Conservation (phyloP, 1,140 invertebrate genomes). For the Proctacanthus coquilletti region DNA sequence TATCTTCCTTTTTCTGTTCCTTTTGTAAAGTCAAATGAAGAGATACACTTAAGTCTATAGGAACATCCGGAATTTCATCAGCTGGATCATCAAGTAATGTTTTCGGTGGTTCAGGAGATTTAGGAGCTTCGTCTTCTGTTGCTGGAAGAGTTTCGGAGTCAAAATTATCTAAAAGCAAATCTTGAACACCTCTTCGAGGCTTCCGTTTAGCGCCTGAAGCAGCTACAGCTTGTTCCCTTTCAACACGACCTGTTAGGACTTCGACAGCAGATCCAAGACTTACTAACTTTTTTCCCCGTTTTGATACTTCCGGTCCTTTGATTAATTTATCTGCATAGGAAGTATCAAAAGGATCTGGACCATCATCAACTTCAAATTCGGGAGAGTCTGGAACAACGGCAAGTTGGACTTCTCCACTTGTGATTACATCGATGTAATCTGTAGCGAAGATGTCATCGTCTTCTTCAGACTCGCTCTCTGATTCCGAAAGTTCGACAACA, state of each 20-base stretch:
- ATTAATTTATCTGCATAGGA: conserved; percentile 72
- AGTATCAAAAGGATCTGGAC: conserved; percentile 72
- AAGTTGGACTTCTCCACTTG: conserved; percentile 70
- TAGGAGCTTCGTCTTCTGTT: conserved; percentile 19
- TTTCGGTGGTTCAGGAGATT: conserved; percentile 29
- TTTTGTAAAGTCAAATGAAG: conserved; percentile 38
- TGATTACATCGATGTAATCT: conserved; percentile 67
- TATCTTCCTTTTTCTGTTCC: conserved; percentile 25
- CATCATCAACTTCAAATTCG: conserved; percentile 47
- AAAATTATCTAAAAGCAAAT: conserved; percentile 52
- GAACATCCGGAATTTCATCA: conserved; percentile 41
- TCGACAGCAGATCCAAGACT: conserved; percentile 71
- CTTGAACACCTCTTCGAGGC: conserved; percentile 41
- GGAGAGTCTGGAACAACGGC: conserved; percentile 74
- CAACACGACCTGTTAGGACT: conserved; percentile 64
- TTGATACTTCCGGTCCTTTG: conserved; percentile 52
- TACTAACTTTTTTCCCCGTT: conserved; percentile 62
- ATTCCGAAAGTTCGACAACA: conserved; percentile 43
- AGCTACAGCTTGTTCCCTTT: conserved; percentile 38
- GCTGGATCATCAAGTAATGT: conserved; percentile 59
- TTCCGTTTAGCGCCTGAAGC: conserved; percentile 39
- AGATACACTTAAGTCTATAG: conserved; percentile 44
- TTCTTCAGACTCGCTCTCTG: conserved; percentile 52
- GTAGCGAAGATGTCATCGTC: conserved; percentile 79
- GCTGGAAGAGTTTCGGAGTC: conserved; percentile 32